Base-by-base conservation (phyloP, 2,113 vertebrate genomes). In the Orthochromis malagaraziensis region DNA sequence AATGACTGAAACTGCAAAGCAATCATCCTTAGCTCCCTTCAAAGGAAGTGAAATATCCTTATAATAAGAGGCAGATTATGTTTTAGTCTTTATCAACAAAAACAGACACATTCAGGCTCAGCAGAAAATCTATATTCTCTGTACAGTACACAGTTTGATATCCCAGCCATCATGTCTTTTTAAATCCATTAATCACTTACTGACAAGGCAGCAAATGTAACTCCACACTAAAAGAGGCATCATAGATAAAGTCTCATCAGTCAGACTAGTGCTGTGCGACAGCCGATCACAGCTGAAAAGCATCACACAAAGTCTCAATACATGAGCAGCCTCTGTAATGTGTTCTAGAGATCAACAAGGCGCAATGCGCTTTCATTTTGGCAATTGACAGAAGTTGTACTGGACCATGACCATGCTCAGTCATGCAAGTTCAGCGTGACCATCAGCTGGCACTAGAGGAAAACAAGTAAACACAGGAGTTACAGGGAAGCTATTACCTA, bases 161-260 rank as follows among this genome's bases (percentile, higher is more conserved):
- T 95, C 93, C 93, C 65, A 85, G 90, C 91, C 89, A 92, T 92
- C 91, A 91, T 94, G 92, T 92, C 91, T 90, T 90, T 90, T 94
- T 89, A 83, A 92, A 92, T 94, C 89, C 94, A 95, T 96, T 95
- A 95, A 95, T 96, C 94, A 94, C 79, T 91, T 79, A 49, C 86
- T 94, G 94, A 92, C 91, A 93, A 91, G 84, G 83, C 86, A 42
- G 87, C 60, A 49, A 88, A 82, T 93, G 91, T 88, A 91, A 92
- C 89, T 85, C 84, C 57, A 84, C 88, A 79, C 6, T 80, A 73
- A 93, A 83, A 86, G 85, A 86, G 57, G 82, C 92, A 53, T 94
- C 90, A 26, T 81, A 90, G 91, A 95, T 93, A 89, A 87, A 89
- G 65, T 92, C 91, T 88, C 92, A 95, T 94, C 92, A 93, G 92